Evolutionary conservation across 2,113 vertebrate species (phyloP), one percentile per base, ranked within the genome.

Genomic region (Prionailurus viverrinus): DNA sequence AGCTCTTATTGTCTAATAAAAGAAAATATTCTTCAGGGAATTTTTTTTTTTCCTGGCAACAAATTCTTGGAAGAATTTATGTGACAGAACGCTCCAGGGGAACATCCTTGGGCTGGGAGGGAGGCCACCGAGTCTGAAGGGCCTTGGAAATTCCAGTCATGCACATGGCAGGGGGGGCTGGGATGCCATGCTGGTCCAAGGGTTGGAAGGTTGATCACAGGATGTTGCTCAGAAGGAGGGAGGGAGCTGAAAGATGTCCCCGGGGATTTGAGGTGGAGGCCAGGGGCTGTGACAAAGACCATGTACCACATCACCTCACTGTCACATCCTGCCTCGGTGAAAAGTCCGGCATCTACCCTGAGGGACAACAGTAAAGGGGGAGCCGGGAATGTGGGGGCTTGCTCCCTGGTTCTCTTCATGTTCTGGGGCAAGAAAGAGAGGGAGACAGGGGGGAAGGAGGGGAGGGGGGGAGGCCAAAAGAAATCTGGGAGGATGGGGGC

Each of bases 51-150:
- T 55, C 87, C 69, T 91, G 79, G 83, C 76, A 74, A 94, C 83
- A 82, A 80, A 93, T 96, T 97, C 88, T 86, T 73, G 55, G 76
- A 90, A 85, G 81, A 89, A 95, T 79, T 31, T 68, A 82, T 81
- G 65, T 53, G 66, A 89, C 66, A 91, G 84, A 74, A 89, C 7
- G 31, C 3, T 61, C 51, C 76, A 53, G 15, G 82, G 74, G 83
- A 76, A 55, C 9, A 33, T 61, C 68, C 21, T 16, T 66, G 58
- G 41, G 69, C 88, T 81, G 36, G 74, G 73, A 86, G 86, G 93
- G 51, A 92, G 90, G 94, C 29, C 80, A 80, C 87, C 79, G 83
- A 2, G 29, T 51, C 89, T 39, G 55, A 16, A 71, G 86, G 41
- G 66, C 74, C 53, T 58, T 11, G 36, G 84, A 94, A 89, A 78